phyloP scores from a whole-genome alignment of 2,888 invertebrate species.

The Odontocerum albicorne region DNA sequence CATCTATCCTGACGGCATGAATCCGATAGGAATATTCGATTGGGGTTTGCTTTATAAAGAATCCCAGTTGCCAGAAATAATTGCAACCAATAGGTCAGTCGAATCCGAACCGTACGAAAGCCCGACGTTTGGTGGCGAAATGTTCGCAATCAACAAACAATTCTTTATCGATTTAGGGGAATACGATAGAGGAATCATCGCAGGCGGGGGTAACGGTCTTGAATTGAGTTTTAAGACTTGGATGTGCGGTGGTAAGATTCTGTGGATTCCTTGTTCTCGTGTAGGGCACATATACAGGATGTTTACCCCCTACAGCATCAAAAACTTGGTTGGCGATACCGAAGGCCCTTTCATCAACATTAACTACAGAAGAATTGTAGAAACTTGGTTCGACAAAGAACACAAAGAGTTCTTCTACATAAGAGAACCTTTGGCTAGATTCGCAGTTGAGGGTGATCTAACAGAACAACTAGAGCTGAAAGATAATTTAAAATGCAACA shows the following conservation, averaged over 20 bases:
- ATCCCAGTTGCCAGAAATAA: conserved; percentile 78
- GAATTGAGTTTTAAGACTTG: no score
- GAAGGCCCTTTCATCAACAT: conserved; percentile 31
- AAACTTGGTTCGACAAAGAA: conserved; percentile 87
- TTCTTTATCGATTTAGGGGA: conserved; percentile 75
- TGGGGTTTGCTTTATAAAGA: conserved; percentile 45
- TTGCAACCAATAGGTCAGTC: conserved; percentile 36
- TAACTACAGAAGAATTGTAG: conserved; percentile 74
- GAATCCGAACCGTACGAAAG: conserved; percentile 64
- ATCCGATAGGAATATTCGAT: conserved; percentile 39
- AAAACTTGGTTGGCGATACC: conserved; percentile 58
- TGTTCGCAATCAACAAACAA: conserved; percentile 67
- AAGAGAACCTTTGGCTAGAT: conserved; percentile 63
- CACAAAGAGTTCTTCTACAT: conserved; percentile 72
- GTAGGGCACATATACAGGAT: no score
- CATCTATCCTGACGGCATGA: conserved; percentile 49
- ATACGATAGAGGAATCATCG: conserved; percentile 62
- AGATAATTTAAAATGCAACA: conserved; percentile 66
- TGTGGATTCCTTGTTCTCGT: no score
- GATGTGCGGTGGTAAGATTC: no score
- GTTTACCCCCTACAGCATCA: conserved; percentile 86
- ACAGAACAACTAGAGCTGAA: conserved; percentile 65
- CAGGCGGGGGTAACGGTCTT: conserved; percentile 76
- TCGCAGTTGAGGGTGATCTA: conserved; percentile 67
- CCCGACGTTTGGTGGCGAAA: conserved; percentile 73